These are phyloP conservation scores for Noctua pronuba DNA, from an alignment of 2,888 invertebrate genomes.

Conservation along the genomic window DNA sequence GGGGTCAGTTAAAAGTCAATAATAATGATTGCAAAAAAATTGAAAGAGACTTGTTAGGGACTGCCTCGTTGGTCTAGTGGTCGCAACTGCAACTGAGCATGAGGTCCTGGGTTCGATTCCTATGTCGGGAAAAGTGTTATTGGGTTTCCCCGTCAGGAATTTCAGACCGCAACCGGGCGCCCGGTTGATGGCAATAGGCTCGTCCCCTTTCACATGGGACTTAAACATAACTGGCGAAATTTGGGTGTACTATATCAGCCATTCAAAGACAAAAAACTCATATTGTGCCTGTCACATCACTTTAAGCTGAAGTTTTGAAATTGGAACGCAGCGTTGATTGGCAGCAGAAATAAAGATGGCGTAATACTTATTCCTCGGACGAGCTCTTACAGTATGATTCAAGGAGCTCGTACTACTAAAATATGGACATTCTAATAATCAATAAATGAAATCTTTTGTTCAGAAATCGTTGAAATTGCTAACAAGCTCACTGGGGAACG, in stretches of 20 bases:
- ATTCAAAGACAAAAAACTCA: no score
- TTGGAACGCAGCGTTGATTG: background rate
- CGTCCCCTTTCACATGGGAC: no score
- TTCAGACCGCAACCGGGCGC: no score
- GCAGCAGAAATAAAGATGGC: background rate
- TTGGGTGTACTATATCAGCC: no score
- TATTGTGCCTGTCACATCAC: background rate
- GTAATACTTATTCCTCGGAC: background rate
- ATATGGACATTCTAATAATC: constrained; percentile 28
- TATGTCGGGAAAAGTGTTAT: no score
- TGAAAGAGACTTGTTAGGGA: no score
- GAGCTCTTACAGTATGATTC: background rate
- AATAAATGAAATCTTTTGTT: constrained; percentile 58
- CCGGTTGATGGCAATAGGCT: no score
- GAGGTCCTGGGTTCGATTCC: no score
- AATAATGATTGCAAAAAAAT: background rate
- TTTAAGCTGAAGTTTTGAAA: background rate
- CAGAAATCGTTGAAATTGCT: constrained; percentile 49
- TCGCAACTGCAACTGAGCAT: no score
- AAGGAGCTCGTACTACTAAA: background rate
- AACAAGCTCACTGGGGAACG: constrained; percentile 73
- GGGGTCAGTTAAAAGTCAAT: background rate
- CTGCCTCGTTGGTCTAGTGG: no score
- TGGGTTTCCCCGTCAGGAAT: no score
- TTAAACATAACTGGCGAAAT: no score